These are phyloP conservation scores for Sterrhoptilus dennistouni DNA, from an alignment of 2,113 vertebrate genomes.

Conservation along the genomic window DNA sequence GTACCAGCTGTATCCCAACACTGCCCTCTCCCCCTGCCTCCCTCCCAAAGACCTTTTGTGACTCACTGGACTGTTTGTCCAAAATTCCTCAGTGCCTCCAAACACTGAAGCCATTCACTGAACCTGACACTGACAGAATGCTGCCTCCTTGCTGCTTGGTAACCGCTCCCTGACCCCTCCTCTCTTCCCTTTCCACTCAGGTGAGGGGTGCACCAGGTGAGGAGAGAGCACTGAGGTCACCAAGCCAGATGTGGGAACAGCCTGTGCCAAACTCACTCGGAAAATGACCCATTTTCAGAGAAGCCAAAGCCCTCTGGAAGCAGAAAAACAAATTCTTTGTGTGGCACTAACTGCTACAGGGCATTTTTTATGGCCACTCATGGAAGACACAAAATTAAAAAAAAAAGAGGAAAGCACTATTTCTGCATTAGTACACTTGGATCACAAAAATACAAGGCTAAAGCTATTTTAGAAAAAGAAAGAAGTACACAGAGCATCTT, in stretches of 20 bases:
- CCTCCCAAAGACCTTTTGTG: conserved; percentile 47
- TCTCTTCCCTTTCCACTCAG: conserved; percentile 8
- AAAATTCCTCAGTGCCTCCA: conserved; percentile 28
- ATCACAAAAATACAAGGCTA: conserved; percentile 13
- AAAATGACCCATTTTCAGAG: neutral
- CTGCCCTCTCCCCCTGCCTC: neutral
- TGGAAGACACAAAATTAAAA: neutral
- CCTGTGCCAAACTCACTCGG: neutral
- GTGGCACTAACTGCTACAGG: neutral
- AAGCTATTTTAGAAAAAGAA: conserved; percentile 1
- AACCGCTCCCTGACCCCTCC: neutral
- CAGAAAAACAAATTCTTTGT: conserved; percentile 38
- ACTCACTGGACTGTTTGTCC: conserved; percentile 21
- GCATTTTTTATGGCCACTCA: neutral
- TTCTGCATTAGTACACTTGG: neutral
- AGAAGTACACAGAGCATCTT: neutral
- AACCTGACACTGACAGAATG: conserved; percentile 4
- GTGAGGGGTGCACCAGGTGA: conserved; percentile 32
- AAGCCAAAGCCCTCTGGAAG: neutral
- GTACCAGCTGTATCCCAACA: neutral
- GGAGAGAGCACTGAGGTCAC: neutral
- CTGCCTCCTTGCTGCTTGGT: conserved; percentile 57
- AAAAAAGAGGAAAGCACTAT: neutral
- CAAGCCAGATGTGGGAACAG: conserved; percentile 9
- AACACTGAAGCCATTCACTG: conserved; percentile 71